Conservation (phyloP, 1,140 invertebrate species). For the Drosophila tsacasi region DNA sequence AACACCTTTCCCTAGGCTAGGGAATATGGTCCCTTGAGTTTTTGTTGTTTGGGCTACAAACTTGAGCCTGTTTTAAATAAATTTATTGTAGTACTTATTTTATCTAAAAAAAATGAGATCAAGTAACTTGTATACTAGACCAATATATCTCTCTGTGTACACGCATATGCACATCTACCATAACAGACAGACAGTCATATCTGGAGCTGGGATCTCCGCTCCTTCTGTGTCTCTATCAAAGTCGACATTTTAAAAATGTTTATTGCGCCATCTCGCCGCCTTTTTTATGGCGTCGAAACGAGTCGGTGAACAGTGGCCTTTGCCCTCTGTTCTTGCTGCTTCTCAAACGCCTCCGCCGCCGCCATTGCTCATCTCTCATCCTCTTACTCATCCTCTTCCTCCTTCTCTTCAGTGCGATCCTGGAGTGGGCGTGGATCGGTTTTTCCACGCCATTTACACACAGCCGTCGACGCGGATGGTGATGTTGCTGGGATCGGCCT, state of each 20-base stretch:
- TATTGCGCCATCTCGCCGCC: constrained; percentile 75
- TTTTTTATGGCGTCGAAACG: constrained; percentile 60
- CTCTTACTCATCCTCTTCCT: background rate
- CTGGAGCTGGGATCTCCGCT: constrained; percentile 42
- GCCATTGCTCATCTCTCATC: background rate
- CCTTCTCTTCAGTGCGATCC: constrained; percentile 91
- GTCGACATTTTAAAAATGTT: constrained; percentile 81
- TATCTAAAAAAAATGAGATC: background rate
- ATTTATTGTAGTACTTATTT: background rate
- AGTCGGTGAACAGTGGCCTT: constrained; percentile 34
- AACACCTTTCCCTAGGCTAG: too few species aligned
- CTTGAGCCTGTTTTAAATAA: too few species aligned
- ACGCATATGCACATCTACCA: constrained; percentile 34
- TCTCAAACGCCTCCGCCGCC: background rate
- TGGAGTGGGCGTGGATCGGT: constrained; percentile 94
- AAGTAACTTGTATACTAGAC: background rate
- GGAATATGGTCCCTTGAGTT: too few species aligned
- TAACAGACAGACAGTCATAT: constrained; percentile 50
- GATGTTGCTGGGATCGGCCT: constrained; percentile 93
- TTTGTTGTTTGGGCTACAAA: background rate
- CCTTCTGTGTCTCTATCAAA: constrained; percentile 58
- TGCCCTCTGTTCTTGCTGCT: background rate
- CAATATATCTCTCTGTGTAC: constrained; percentile 6
- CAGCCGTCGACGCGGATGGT: constrained; percentile 89
- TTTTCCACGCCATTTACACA: constrained; percentile 96